Evolutionary conservation across 2,797 vertebrate species (phyloP).

Genomic region (Pogoniulus pusillus): DNA sequence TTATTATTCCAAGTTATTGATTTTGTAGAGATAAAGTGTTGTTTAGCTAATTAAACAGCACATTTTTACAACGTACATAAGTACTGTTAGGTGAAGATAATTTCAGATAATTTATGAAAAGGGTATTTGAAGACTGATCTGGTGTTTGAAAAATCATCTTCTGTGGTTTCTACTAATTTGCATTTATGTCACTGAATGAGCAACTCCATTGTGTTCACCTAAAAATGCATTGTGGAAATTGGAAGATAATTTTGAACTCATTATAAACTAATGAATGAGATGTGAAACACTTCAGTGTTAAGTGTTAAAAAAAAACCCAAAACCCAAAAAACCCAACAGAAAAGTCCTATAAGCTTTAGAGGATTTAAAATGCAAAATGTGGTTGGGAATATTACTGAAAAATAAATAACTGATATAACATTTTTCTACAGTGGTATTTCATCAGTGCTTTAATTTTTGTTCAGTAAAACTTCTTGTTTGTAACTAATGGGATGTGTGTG

Average conservation of each 20-base stretch:
- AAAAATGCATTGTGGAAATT: neutral
- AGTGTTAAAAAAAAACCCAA: neutral
- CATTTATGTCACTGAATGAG: neutral
- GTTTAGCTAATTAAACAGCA: neutral
- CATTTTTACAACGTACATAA: neutral
- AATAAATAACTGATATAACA: neutral
- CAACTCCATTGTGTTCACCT: neutral
- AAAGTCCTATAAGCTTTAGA: neutral
- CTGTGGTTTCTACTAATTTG: neutral
- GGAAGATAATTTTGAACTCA: neutral
- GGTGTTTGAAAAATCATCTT: neutral
- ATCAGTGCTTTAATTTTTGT: neutral
- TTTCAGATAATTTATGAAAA: neutral
- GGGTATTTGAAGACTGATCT: neutral
- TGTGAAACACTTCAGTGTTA: neutral
- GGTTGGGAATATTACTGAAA: neutral
- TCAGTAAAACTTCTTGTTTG: neutral
- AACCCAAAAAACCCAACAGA: neutral
- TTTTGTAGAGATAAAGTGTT: neutral
- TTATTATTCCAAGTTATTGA: conserved; percentile 20
- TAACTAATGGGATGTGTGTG: neutral
- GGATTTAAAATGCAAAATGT: neutral
- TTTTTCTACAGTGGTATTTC: neutral
- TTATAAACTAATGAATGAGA: neutral
- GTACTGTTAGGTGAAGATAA: neutral